Evolutionary conservation across 1,140 invertebrate genomes (phyloP), one percentile per base, ranked within the genome.

Genomic region (Bombus confusus): DNA sequence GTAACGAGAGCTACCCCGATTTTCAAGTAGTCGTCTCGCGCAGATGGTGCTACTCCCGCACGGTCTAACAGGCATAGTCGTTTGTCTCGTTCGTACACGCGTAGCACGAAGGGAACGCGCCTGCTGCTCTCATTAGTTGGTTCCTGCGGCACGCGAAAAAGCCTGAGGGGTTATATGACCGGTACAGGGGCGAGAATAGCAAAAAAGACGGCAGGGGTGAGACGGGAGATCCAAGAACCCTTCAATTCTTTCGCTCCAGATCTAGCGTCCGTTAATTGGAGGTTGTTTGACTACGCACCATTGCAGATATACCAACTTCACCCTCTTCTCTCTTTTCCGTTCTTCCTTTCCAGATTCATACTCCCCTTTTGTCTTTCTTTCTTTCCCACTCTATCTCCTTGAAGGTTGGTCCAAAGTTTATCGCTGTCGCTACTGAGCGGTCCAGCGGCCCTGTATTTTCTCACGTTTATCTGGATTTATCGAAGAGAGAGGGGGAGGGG

Each of bases 231-330:
- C 81, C 77, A 90, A 90, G 91, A 87, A 88, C 93, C 93, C 94
- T 95, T 92, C 92, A 94, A 93, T 92, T 92, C 91, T 94, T 93
- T 93, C 91, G 92, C 93, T 94, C 94, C 85, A 94, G 86, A 94
- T 94, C 92, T 92, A 90, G 69, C 89, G 88, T 92, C 92, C 92
- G 93, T 94, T 94, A 95, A 95, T 95, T 94, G 94, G 92, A 94
- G 90, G 91, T 92, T 91, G 88, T 85, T 87, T 90, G 87, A 87
- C 85, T 90, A 90, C 91, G 88, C 89, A 84, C 88, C n/a, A n/a
- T n/a, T n/a, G n/a, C n/a, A n/a, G n/a, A n/a, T n/a, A n/a, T n/a
- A n/a, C n/a, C 86, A 87, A 85, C 84, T 83, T 72, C 80, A 43
- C 76, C 47, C 83, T 73, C 57, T 66, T 41, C 15, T 62, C 37